These are phyloP conservation scores for Hemiprocne comata DNA, from an alignment of 2,113 vertebrate species.

Conservation along the genomic window DNA sequence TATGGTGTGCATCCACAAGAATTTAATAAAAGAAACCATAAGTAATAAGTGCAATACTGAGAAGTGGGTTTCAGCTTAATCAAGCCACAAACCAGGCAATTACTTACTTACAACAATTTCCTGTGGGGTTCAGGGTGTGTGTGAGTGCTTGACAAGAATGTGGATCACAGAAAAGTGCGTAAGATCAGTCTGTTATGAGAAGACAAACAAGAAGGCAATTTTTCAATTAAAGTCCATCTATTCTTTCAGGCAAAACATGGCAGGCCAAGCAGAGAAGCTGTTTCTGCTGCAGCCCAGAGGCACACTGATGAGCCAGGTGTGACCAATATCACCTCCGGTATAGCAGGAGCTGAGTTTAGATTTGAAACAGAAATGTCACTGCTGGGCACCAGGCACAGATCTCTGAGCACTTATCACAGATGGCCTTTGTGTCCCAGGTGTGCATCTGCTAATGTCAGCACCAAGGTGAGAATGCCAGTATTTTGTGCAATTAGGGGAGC, in stretches of 20 bases:
- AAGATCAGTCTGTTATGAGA: neutral
- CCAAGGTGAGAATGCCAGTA: neutral
- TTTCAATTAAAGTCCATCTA: neutral
- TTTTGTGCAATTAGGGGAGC: neutral
- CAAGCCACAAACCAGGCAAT: neutral
- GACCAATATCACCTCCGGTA: neutral
- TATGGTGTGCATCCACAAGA: accelerated
- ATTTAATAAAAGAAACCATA: neutral
- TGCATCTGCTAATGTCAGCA: neutral
- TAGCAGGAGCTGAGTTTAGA: neutral
- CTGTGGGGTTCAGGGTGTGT: neutral
- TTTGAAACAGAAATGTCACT: neutral
- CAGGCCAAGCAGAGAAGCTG: neutral
- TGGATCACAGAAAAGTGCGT: neutral
- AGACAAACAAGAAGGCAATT: neutral
- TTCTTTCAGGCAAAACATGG: neutral
- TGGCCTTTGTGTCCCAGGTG: accelerated
- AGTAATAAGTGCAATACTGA: accelerated
- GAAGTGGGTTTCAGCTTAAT: neutral
- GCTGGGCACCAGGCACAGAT: neutral
- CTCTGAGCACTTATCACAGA: neutral
- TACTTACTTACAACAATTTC: neutral
- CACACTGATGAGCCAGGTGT: neutral
- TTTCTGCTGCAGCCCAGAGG: neutral
- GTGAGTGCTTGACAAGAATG: neutral